A percentile compares a stretch with the other conserved stretches of the same genome.
Evolutionary conservation across 2,888 invertebrate species (phyloP).

Genomic region (Meta bourneti): DNA sequence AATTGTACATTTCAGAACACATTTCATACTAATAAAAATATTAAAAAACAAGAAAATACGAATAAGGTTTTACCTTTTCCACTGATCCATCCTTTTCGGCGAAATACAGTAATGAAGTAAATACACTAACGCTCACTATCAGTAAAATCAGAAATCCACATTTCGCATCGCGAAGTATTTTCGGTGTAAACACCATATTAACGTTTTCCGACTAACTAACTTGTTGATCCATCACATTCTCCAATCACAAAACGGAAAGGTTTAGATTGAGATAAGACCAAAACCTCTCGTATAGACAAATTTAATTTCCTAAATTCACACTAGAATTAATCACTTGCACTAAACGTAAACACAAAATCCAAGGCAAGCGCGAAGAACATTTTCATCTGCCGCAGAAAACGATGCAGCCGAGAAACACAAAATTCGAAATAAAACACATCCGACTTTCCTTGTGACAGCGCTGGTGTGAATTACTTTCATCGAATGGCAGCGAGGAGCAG

Average conservation of each 20-base stretch:
- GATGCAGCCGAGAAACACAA: neutral
- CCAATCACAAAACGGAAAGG: neutral
- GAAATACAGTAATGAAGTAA: constrained; percentile 4
- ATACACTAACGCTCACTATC: neutral
- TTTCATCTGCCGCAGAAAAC: neutral
- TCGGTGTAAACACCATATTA: neutral
- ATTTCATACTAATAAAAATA: neutral
- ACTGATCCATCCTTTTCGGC: neutral
- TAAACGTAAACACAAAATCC: neutral
- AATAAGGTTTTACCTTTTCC: neutral
- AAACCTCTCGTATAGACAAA: neutral
- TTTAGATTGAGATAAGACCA: neutral
- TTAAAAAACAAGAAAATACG: neutral
- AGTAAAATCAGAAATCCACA: constrained; percentile 25
- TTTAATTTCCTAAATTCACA: neutral
- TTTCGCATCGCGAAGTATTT: neutral
- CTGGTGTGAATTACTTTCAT: neutral
- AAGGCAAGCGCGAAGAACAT: neutral
- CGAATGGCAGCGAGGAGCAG: neutral
- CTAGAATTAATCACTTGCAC: neutral
- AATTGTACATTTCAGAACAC: neutral
- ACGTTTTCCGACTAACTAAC: neutral
- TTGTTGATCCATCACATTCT: neutral
- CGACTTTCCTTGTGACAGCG: neutral
- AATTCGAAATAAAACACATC: neutral